Base-by-base conservation (phyloP, 2,797 vertebrate genomes). In the Tragelaphus eurycerus region DNA sequence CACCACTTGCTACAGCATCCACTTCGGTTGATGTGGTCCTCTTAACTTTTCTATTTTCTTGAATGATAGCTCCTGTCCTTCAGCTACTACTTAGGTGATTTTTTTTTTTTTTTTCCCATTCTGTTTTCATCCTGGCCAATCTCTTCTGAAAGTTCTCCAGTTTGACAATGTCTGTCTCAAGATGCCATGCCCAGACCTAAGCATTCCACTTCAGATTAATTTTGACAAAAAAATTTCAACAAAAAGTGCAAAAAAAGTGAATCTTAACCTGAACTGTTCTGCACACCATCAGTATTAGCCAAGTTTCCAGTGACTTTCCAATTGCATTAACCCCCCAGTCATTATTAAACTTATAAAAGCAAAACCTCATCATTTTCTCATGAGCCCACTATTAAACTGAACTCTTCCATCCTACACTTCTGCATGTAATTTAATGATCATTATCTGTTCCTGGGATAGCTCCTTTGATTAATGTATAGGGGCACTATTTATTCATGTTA, bases 401-500 rank as follows among this genome's bases (percentile, higher is more conserved):
- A 3, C 31, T 91, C 81, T 89, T 93, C 57, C 23, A 82, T 38
- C 21, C 62, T 85, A 48, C 1, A 38, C 79, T 89, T 94, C 25
- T 93, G 21, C 13, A 15, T 88, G 17, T 13, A 83, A 59, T 27
- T 93, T 89, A 84, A 79, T 81, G 89, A 91, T 52, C 52, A 0
- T 74, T 89, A 84, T 52, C 55, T 88, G 31, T 78, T 92, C 17
- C 43, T 82, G 25, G n/a, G 34, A 15, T 88, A 82, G 54, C 62
- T 79, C n/a, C 19, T n/a, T 87, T 86, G 60, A 92, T 96, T 93
- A 94, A 86, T 81, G 50, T n/a, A 46, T 67, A 94, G 25, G 83
- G 14, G 7, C 31, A 48, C 83, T 87, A 64, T 88, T 93, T 90
- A 93, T 81, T 91, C 38, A 46, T 79, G 29, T 91, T 50, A 76